Conservation (phyloP, 2,113 vertebrate genomes). For the Sisor rabdophorus region DNA sequence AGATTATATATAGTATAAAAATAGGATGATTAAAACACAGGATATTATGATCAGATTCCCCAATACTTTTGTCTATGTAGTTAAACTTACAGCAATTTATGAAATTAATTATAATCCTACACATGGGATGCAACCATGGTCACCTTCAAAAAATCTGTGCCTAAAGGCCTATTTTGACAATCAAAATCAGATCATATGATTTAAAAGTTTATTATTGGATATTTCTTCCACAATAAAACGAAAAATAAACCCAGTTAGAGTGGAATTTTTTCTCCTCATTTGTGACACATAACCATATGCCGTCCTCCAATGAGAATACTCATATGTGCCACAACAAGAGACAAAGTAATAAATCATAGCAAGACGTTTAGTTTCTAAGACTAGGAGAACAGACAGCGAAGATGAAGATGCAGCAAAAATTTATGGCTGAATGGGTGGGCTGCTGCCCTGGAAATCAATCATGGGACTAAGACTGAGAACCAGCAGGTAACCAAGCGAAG, state of each 20-base stretch:
- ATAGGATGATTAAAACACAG: too few species aligned
- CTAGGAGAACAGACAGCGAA: not conserved
- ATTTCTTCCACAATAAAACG: not conserved
- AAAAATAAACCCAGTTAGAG: not conserved
- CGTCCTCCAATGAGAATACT: not conserved
- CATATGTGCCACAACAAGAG: not conserved
- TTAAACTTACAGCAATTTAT: too few species aligned
- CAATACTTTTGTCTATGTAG: too few species aligned
- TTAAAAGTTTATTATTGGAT: not conserved
- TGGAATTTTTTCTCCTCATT: not conserved
- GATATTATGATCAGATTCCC: too few species aligned
- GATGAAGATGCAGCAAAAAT: constrained; percentile 6
- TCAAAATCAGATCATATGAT: not conserved
- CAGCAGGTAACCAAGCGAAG: constrained; percentile 81
- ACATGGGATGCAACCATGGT: not conserved
- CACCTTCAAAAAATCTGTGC: not conserved
- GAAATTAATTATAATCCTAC: too few species aligned
- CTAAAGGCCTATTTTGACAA: not conserved
- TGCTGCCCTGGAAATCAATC: constrained; percentile 78
- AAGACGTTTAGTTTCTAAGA: not conserved
- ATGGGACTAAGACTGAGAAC: constrained; percentile 80
- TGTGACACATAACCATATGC: not conserved
- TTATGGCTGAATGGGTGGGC: not conserved
- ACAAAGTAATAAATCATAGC: not conserved
- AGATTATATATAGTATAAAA: too few species aligned